phyloP scores from a whole-genome alignment of 2,888 invertebrate species.

The Tetragonula carbonaria region DNA sequence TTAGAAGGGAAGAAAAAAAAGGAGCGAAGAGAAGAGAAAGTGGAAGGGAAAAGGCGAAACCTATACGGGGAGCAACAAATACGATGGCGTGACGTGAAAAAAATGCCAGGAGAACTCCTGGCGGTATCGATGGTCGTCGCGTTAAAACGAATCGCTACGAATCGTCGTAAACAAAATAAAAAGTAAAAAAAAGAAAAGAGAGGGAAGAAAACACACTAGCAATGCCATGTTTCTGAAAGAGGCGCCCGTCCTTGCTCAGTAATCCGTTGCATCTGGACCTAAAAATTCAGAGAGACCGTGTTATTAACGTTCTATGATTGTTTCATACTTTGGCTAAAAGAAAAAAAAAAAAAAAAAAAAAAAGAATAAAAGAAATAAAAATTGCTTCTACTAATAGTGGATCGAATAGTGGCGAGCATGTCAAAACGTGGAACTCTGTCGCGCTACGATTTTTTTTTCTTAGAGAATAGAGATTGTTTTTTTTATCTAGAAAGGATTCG shows the following conservation, averaged over 20 bases:
- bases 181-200: conserved; percentile 65
- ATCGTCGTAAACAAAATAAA: conserved; percentile 74
- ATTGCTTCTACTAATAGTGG: background rate
- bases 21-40: background rate
- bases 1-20: background rate
- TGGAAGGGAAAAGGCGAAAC: background rate
- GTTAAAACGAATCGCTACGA: conserved; percentile 45
- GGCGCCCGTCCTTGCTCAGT: conserved; percentile 73
- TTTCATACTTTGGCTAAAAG: no score
- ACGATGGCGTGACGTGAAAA: background rate
- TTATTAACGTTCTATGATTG: conserved; percentile 19
- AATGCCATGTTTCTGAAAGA: conserved; percentile 68
- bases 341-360: background rate
- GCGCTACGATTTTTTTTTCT: background rate
- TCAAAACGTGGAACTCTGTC: background rate
- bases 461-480: background rate
- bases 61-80: conserved; percentile 24
- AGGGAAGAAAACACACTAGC: conserved; percentile 74
- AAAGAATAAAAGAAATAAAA: background rate
- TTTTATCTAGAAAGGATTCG: background rate
- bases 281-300: conserved; percentile 65
- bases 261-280: conserved; percentile 82
- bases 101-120: background rate
- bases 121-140: conserved; percentile 28
- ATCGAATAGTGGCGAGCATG: conserved; percentile 20